Conservation (phyloP, 1,140 invertebrate genomes). For the Protaetia brevitarsis region DNA sequence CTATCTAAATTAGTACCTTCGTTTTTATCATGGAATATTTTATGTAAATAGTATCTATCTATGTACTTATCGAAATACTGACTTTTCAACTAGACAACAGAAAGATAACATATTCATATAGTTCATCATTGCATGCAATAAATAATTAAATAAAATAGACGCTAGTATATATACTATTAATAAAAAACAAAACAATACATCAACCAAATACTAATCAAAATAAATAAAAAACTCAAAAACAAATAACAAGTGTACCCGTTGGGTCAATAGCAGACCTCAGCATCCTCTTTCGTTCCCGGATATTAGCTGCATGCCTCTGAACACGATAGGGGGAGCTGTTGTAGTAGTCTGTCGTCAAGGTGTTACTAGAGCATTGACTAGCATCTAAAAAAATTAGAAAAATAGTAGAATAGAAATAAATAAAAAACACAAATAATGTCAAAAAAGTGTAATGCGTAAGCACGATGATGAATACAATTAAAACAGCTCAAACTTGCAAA, state of each 20-base stretch:
- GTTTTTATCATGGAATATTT: no score
- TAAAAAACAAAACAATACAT: not conserved
- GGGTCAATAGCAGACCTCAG: conserved; percentile 79
- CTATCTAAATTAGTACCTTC: no score
- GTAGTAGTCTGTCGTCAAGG: conserved; percentile 53
- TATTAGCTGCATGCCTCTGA: conserved; percentile 86
- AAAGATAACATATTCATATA: no score
- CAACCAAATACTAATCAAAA: not conserved
- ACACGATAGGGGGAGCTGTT: conserved; percentile 79
- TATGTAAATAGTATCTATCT: no score
- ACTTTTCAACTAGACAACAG: no score
- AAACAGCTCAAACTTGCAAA: no score
- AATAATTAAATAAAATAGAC: not conserved
- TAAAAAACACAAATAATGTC: conserved; percentile 44
- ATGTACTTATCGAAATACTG: no score
- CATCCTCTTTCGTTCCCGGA: conserved; percentile 93
- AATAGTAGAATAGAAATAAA: conserved; percentile 37
- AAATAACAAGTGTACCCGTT: conserved; percentile 57
- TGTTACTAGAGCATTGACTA: conserved; percentile 46
- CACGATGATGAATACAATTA: no score
- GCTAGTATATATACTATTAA: not conserved
- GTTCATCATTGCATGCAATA: not conserved
- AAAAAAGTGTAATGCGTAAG: no score
- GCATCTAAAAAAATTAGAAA: conserved; percentile 43
- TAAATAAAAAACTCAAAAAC: conserved; percentile 15